These are phyloP conservation scores for Pollenia amentaria DNA, from an alignment of 2,888 invertebrate genomes.

Conservation along the genomic window DNA sequence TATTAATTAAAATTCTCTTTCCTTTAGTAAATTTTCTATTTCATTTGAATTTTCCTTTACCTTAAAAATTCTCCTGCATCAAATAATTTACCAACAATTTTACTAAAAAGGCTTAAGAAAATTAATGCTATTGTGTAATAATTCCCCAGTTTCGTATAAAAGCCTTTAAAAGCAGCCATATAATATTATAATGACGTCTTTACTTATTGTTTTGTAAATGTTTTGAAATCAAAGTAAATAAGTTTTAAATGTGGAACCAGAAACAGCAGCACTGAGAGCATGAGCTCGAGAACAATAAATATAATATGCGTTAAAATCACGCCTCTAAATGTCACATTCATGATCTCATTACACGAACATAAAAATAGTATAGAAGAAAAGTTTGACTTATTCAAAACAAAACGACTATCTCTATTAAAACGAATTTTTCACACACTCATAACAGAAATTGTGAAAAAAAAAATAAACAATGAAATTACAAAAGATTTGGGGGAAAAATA, in stretches of 20 bases:
- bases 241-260: neutral
- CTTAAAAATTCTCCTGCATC: neutral
- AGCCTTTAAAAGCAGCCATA: constrained; percentile 2
- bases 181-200: constrained; percentile 9
- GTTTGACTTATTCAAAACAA: constrained; percentile 33
- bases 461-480: constrained; percentile 26
- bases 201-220: constrained; percentile 13
- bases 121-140: constrained; percentile 53
- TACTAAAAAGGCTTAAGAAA: constrained; percentile 29
- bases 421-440: neutral
- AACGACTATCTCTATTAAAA: constrained; percentile 2
- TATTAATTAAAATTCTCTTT: neutral
- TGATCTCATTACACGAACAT: neutral
- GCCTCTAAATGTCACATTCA: constrained; percentile 72
- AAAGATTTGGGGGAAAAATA: neutral
- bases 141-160: constrained; percentile 29
- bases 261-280: constrained; percentile 1
- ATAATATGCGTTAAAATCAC: constrained; percentile 67
- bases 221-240: constrained; percentile 56
- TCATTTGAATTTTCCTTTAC: neutral
- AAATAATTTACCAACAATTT: constrained; percentile 22
- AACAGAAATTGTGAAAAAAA: neutral
- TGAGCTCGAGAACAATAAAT: constrained; percentile 28
- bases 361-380: constrained; percentile 35
- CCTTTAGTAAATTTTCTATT: constrained; percentile 1